Evolutionary conservation across 2,888 invertebrate species (phyloP).

Genomic region (Malacosoma neustria): DNA sequence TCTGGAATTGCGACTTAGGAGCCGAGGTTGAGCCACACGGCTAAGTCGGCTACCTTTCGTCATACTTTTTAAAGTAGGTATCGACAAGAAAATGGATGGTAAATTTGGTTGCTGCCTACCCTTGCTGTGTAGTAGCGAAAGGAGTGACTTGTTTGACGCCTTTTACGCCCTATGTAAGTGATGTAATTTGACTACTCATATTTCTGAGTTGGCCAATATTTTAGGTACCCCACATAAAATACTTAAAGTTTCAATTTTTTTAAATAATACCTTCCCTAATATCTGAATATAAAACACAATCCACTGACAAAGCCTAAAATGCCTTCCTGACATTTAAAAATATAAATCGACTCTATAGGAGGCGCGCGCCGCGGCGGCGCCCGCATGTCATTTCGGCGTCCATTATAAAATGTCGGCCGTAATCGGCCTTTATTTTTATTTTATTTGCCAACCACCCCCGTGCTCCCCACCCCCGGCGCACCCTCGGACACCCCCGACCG

Average conservation of each 20-base stretch:
- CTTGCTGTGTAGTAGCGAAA: no score
- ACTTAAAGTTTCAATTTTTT: not conserved
- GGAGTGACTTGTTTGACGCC: no score
- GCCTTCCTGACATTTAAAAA: constrained; percentile 8
- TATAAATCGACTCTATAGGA: constrained; percentile 16
- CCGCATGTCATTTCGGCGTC: constrained; percentile 69
- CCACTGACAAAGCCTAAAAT: not conserved
- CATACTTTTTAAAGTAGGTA: no score
- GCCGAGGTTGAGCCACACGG: no score
- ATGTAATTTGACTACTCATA: no score
- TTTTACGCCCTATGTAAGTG: no score
- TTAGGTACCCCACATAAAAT: no score
- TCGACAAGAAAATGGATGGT: no score
- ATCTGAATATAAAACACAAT: constrained; percentile 15
- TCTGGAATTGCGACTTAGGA: no score
- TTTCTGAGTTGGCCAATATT: no score
- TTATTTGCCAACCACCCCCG: constrained; percentile 56
- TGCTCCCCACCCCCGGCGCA: constrained; percentile 15
- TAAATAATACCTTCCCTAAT: not conserved
- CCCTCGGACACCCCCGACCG: constrained; percentile 37
- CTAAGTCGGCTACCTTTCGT: no score
- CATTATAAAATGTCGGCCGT: constrained; percentile 72
- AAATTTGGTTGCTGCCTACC: no score
- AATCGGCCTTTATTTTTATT: constrained; percentile 73
- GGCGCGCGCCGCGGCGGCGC: constrained; percentile 46